Evolutionary conservation across 2,888 invertebrate species (phyloP).

Genomic region (Mesoligia furuncula): DNA sequence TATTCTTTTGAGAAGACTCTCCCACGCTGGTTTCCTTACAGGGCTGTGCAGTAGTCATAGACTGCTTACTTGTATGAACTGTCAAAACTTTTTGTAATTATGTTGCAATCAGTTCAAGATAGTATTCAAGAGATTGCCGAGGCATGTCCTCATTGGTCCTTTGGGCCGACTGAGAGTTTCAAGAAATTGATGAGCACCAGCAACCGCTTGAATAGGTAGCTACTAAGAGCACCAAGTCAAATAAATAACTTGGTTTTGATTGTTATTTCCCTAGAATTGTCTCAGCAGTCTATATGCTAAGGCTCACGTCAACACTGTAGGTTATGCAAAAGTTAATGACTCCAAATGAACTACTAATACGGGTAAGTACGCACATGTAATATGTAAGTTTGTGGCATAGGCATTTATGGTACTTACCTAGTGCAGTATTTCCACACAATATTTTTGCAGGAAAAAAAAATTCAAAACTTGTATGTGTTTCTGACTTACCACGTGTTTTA

Average conservation of each 20-base stretch:
- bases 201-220: too few relatives aligned
- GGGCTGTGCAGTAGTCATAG: constrained; percentile 13
- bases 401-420: neutral
- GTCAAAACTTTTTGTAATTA: constrained; percentile 8
- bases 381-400: constrained; percentile 6
- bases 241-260: neutral
- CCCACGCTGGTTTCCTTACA: constrained; percentile 38
- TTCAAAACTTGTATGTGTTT: neutral
- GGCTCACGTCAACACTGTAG: neutral
- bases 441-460: constrained; percentile 1
- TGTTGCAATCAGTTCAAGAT: constrained; percentile 31
- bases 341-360: neutral
- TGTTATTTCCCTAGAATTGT: neutral
- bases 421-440: neutral
- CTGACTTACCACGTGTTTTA: neutral
- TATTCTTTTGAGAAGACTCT: constrained; percentile 3
- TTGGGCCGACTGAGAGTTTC: neutral
- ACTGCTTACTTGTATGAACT: neutral
- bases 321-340: neutral
- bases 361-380: neutral
- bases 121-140: neutral
- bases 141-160: neutral
- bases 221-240: neutral
- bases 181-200: neutral
- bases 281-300: neutral